Conservation (phyloP, 2,888 invertebrate genomes). For the Labia minor region DNA sequence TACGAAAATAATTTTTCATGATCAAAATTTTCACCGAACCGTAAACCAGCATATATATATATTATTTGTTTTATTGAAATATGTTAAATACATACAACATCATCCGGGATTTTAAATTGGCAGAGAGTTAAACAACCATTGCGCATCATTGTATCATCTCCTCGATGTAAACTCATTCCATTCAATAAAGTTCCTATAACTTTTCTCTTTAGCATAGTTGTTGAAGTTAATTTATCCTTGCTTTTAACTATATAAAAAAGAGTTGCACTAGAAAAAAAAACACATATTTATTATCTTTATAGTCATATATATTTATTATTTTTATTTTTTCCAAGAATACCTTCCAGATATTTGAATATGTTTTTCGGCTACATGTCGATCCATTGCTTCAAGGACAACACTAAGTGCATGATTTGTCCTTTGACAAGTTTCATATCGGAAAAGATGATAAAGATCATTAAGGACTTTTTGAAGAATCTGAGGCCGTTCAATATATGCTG, state of each 20-base stretch:
- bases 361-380: conserved; percentile 70
- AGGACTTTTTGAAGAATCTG: conserved; percentile 72
- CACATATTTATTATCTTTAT: conserved; percentile 16
- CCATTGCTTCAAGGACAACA: conserved; percentile 83
- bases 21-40: no score
- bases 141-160: conserved; percentile 87
- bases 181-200: conserved; percentile 74
- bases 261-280: conserved; percentile 59
- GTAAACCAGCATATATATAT: no score
- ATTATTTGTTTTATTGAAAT: no score
- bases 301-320: not conserved
- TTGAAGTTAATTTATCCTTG: conserved; percentile 61
- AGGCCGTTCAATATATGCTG: conserved; percentile 73
- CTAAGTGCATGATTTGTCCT: conserved; percentile 63
- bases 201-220: conserved; percentile 60
- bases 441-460: conserved; percentile 81
- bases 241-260: conserved; percentile 91
- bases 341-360: conserved; percentile 89
- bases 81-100: conserved; percentile 73
- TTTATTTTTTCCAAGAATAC: conserved; percentile 37
- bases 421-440: conserved; percentile 70
- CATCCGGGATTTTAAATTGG: conserved; percentile 87
- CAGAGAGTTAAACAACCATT: conserved; percentile 92
- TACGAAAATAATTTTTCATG: no score
- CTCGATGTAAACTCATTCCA: conserved; percentile 76